Evolutionary conservation across 2,797 vertebrate genomes (phyloP).

Genomic region (Sternotherus odoratus): DNA sequence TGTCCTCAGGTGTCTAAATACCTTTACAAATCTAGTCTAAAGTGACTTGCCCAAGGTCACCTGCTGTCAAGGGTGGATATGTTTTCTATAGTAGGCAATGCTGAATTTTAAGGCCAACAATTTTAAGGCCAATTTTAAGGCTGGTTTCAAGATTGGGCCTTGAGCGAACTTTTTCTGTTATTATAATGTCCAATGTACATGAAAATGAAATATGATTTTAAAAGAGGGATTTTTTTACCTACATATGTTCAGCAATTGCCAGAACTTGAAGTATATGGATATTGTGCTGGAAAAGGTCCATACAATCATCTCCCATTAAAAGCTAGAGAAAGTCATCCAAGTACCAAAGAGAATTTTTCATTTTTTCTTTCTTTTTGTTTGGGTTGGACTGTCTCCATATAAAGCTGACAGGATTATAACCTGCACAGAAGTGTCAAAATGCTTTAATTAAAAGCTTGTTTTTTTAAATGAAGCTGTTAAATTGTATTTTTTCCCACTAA

Average conservation of each 20-base stretch:
- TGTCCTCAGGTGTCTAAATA: not conserved
- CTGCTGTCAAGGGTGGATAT: not conserved
- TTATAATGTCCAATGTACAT: not conserved
- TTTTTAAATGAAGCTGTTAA: constrained; percentile 61
- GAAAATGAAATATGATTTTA: constrained; percentile 27
- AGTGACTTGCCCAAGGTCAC: not conserved
- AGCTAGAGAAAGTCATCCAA: constrained; percentile 26
- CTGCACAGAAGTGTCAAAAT: constrained; percentile 58
- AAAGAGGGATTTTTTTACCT: constrained; percentile 38
- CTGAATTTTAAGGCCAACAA: not conserved
- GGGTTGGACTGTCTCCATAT: constrained; percentile 45
- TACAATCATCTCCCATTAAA: constrained; percentile 29
- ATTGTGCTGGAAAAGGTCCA: constrained; percentile 32
- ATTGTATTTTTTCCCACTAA: constrained; percentile 74
- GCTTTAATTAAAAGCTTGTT: constrained; percentile 65
- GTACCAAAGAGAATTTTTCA: not conserved
- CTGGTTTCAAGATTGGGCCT: not conserved
- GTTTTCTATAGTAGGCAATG: not conserved
- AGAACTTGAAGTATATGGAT: not conserved
- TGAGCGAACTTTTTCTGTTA: not conserved
- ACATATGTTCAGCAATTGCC: constrained; percentile 42
- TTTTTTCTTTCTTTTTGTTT: not conserved
- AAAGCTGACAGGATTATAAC: constrained; percentile 68
- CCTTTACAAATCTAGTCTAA: not conserved
- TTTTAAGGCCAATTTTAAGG: not conserved